Base-by-base conservation (phyloP, 2,797 vertebrate genomes). In the Darevskia nairensis region DNA sequence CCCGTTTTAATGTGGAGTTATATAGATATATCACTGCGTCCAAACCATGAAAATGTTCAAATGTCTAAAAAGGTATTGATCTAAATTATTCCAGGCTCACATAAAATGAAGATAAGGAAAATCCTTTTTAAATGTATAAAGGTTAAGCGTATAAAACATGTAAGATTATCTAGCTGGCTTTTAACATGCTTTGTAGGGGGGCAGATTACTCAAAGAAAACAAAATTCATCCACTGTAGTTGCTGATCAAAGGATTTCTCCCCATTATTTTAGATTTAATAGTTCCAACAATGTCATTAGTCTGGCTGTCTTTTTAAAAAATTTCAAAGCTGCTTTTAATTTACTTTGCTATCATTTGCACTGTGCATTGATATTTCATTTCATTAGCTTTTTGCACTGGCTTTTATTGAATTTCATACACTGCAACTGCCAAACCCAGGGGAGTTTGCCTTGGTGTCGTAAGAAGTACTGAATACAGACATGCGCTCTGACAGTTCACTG, bases 81-180 rank as follows among this genome's bases (percentile, higher is more conserved):
- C 29, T 91, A 86, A 85, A 92, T 93, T 94, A 93, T 89, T 69
- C 86, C 90, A 94, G 68, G 32, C 15, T 92, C 93, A 41, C 1
- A 8, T 83, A 89, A 93, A 94, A 93, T 17, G 15, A 91, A 92
- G 69, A 94, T 90, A 94, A 92, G 83, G 78, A 86, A 95, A 95
- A 93, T 91, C 15, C 35, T 93, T 96, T 94, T 84, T 71, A 80
- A 91, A 84, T 89, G 10, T 76, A 91, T 86, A 95, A 94, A 94
- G 7, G 19, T 88, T 92, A 93, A 96, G 91, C 55, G 88, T 41
- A 89, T 39, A 90, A 90, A 91, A 92, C 29, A 68, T 2, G 3
- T 82, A 88, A 46, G 80, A 90, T 92, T 92, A 94, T 92, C 77
- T 87, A 64, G 27, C 85, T 95, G 90, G 59, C 76, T 90, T 89